Base-by-base conservation (phyloP, 1,140 invertebrate species). In the Macrobrachium nipponense region DNA sequence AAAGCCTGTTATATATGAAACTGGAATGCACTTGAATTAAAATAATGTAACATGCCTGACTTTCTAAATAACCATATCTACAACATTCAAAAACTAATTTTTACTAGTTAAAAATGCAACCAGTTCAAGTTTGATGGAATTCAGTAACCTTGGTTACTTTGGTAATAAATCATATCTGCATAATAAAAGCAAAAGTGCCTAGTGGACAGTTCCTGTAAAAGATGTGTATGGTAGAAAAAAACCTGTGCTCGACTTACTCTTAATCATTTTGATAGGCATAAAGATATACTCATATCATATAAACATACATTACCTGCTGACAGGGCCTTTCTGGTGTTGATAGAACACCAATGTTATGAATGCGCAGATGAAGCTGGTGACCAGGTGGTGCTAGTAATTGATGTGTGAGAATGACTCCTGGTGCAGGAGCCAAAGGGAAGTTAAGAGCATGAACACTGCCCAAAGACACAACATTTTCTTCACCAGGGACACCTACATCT, bases 341-440 rank as follows among this genome's bases (percentile, higher is more conserved):
- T 1, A 86, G 61, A 70, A 27, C 64, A 36, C 59, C 85, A 51
- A 86, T 66, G 66, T 87, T 66, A 36, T 82, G 80, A 14, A 88
- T 82, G 12, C 58, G 77, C 14, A 94, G 87, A 36, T 92, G 91
- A 61, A 95, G 92, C n/a, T 91, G 90, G 83, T 93, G 91, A 20
- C 94, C 94, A 11, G 93, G 89, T 6, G 93, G 93, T 10, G 93
- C 93, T 3, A 93, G 90, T 14, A 95, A 90, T 75, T 92, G 91
- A 62, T 93, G 91, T 3, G 92, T 91, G 75, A 93, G 92, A 89
- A 93, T 92, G 6, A 93, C 89, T 44, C 91, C 90, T 11, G 90
- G 83, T 14, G 93, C 93, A 17, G 92, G 91, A 23, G 88, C 87
- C 59, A 92, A 90, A 3, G 93, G 93, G 90, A 92, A 93, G 90